These are phyloP conservation scores for Pavo muticus DNA, from an alignment of 2,113 vertebrate genomes.

Conservation along the genomic window DNA sequence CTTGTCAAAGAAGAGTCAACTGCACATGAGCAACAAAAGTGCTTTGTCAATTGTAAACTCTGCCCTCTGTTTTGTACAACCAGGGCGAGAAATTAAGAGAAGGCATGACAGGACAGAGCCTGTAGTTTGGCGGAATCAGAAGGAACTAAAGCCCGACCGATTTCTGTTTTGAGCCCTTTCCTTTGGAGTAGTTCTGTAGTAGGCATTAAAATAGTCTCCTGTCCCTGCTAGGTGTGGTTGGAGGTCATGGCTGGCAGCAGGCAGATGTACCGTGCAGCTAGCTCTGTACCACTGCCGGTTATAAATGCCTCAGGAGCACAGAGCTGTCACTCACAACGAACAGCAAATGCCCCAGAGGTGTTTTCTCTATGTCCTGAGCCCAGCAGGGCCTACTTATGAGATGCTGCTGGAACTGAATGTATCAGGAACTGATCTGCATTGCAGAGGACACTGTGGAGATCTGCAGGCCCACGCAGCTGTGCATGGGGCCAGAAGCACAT, in stretches of 20 bases:
- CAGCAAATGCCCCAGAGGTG: background rate
- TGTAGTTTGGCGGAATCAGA: conserved; percentile 6
- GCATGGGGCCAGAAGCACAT: background rate
- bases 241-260: background rate
- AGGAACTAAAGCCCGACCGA: background rate
- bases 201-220: background rate
- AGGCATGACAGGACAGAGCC: background rate
- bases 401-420: background rate
- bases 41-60: conserved; percentile 5
- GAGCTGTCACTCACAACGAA: background rate
- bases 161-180: conserved; percentile 39
- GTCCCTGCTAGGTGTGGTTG: background rate
- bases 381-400: rapidly evolving
- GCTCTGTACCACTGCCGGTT: background rate
- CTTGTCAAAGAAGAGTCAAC: background rate
- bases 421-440: background rate
- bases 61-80: background rate
- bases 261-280: background rate
- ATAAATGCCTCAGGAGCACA: background rate
- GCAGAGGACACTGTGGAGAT: background rate
- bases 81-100: background rate
- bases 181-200: background rate
- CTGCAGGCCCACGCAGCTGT: background rate
- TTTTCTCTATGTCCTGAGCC: background rate
- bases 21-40: background rate